Evolutionary conservation across 1,140 invertebrate species (phyloP).

Genomic region (Aphelenchoides besseyi): DNA sequence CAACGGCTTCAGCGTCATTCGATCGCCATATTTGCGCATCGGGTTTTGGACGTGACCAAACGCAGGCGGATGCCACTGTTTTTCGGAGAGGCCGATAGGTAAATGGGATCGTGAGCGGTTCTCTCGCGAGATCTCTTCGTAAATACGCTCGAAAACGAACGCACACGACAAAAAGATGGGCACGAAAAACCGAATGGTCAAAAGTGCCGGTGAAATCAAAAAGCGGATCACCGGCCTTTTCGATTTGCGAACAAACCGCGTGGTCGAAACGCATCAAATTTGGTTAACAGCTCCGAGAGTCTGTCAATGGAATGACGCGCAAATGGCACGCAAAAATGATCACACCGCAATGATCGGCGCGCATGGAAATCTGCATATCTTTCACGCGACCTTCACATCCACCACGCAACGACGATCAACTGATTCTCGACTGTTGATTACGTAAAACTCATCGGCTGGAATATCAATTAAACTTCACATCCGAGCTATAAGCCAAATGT

Average conservation of each 20-base stretch:
- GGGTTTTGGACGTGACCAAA: not conserved
- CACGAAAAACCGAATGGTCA: not conserved
- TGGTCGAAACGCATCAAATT: not conserved
- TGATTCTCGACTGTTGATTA: too few species aligned
- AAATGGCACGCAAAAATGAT: not conserved
- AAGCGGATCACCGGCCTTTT: not conserved
- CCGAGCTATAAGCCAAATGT: too few species aligned
- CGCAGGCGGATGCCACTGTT: not conserved
- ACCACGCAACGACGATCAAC: too few species aligned
- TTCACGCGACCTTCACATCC: too few species aligned
- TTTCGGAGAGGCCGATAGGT: not conserved
- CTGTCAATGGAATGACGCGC: not conserved
- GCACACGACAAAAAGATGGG: not conserved
- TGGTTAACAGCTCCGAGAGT: not conserved
- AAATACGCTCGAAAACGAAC: not conserved
- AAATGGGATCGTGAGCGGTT: not conserved
- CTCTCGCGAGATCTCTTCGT: conserved; percentile 2
- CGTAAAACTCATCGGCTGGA: too few species aligned
- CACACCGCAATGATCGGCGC: not conserved
- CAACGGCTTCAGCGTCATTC: too few species aligned
- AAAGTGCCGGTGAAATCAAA: not conserved
- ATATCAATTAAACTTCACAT: too few species aligned
- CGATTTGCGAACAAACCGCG: not conserved
- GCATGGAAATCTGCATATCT: not conserved
- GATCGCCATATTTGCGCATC: conserved; percentile 2